Conservation (phyloP, 1,140 invertebrate species). For the Hestina assimilis region DNA sequence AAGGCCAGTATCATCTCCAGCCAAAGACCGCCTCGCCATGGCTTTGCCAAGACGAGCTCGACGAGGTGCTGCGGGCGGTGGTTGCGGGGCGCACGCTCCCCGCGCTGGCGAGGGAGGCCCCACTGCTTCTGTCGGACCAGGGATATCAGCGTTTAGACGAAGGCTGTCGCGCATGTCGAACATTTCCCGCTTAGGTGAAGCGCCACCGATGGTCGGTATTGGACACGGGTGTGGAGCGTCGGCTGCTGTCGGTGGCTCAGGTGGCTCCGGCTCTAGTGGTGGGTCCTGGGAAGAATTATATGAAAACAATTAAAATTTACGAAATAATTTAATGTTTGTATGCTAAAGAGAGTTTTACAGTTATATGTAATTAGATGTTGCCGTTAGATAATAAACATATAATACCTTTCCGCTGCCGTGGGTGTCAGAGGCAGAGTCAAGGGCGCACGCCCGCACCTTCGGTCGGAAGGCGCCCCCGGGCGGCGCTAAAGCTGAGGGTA, state of each 20-base stretch:
- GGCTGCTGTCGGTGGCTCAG: slow-evolving; percentile 81
- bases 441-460: slow-evolving; percentile 69
- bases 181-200: slow-evolving; percentile 67
- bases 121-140: slow-evolving; percentile 78
- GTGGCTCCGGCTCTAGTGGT: slow-evolving; percentile 79
- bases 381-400: too few species aligned
- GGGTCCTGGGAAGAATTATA: slow-evolving; percentile 58
- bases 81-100: slow-evolving; percentile 80
- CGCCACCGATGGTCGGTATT: slow-evolving; percentile 63
- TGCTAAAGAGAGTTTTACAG: too few species aligned
- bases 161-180: slow-evolving; percentile 68
- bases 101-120: slow-evolving; percentile 83
- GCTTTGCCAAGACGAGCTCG: slow-evolving; percentile 83
- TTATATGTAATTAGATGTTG: too few species aligned
- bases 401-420: slow-evolving; percentile 70
- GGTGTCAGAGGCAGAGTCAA: slow-evolving; percentile 58
- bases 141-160: slow-evolving; percentile 75
- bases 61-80: slow-evolving; percentile 62
- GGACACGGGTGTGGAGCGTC: slow-evolving; percentile 65
- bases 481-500: slow-evolving; percentile 67
- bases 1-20: slow-evolving; percentile 62
- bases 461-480: slow-evolving; percentile 69
- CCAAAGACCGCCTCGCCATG: slow-evolving; percentile 81
- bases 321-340: too few species aligned
- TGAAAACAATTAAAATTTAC: slow-evolving; percentile 26